Base-by-base conservation (phyloP, 2,797 vertebrate species). In the Argentina silus region DNA sequence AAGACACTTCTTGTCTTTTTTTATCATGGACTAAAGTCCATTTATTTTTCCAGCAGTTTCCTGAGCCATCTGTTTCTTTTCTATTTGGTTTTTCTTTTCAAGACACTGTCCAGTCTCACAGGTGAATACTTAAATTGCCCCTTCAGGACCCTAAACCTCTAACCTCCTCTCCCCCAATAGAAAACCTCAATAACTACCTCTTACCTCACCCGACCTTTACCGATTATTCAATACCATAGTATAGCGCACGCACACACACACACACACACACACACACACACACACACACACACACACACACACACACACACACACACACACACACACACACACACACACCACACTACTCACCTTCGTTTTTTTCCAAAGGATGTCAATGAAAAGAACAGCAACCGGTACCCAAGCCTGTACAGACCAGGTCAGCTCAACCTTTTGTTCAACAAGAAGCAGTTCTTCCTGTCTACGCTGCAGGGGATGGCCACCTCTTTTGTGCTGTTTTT, bases 401-500 rank as follows among this genome's bases (percentile, higher is more conserved):
- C 95, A 6, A 93, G 90, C 80, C 87, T 96, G 56, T 96, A 96
- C 70, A 88, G 92, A 85, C 94, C 93, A 0, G 95, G 95, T 12
- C 95, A 96, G 74, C 92, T 93, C 48, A 96, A 96, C 77, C 91
- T 95, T 10, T 90, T 96, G 61, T 97, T 97, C 85, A 97, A 96
- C 92, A 97, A 96, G 73, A 91, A 78, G 0, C 92, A 90, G 86
- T 96, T 97, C 85, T 95, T 96, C 88, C 90, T 95, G 84, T 96
- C 95, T 62, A 80, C 94, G 0, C 88, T 94, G 56, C 95, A 96
- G 81, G 95, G 95, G 3, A 69, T 96, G 78, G 94, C 90, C 69
- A 96, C 94, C 0, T 96, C 96, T 0, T 91, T 95, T 60, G 84
- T 90, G 69, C 93, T 97, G 44, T 97, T 96, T 89, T 96, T 97